Evolutionary conservation across 1,140 invertebrate species (phyloP).

Genomic region (Physella acuta): DNA sequence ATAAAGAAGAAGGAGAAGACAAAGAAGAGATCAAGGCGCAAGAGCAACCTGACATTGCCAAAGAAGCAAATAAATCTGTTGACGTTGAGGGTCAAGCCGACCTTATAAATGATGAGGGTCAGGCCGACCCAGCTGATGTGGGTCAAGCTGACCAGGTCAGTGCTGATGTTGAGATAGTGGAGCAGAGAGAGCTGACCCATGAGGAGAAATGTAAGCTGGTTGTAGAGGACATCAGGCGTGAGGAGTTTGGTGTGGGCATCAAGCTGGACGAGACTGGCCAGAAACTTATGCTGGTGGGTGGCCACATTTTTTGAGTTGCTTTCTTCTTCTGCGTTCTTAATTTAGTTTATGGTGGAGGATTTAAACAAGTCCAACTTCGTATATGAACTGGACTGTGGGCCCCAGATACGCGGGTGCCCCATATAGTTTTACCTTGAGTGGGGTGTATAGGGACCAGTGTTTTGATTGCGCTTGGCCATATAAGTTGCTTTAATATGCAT

Average conservation of each 20-base stretch:
- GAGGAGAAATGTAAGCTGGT: constrained; percentile 34
- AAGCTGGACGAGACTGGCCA: constrained; percentile 52
- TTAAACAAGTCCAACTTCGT: too few relatives aligned
- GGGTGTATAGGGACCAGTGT: too few relatives aligned
- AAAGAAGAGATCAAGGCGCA: not conserved
- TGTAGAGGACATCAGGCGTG: constrained; percentile 44
- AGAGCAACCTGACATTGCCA: not conserved
- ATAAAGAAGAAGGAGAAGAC: constrained; percentile 12
- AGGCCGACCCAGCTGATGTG: not conserved
- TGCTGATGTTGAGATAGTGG: constrained; percentile 20
- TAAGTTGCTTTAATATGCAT: too few relatives aligned
- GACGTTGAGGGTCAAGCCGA: not conserved
- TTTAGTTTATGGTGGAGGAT: too few relatives aligned
- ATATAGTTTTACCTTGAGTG: too few relatives aligned
- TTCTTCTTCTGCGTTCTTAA: too few relatives aligned
- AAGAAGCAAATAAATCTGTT: not conserved
- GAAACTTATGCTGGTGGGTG: constrained; percentile 42
- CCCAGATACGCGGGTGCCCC: too few relatives aligned
- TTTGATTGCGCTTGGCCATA: too few relatives aligned
- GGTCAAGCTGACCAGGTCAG: constrained; percentile 9
- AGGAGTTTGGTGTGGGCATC: constrained; percentile 53
- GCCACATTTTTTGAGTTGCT: too few relatives aligned
- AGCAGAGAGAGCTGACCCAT: constrained; percentile 17
- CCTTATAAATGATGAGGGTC: not conserved
- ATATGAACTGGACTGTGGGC: too few relatives aligned